Evolutionary conservation across 1,140 invertebrate species (phyloP).

Genomic region (Geopemphigus sp.): DNA sequence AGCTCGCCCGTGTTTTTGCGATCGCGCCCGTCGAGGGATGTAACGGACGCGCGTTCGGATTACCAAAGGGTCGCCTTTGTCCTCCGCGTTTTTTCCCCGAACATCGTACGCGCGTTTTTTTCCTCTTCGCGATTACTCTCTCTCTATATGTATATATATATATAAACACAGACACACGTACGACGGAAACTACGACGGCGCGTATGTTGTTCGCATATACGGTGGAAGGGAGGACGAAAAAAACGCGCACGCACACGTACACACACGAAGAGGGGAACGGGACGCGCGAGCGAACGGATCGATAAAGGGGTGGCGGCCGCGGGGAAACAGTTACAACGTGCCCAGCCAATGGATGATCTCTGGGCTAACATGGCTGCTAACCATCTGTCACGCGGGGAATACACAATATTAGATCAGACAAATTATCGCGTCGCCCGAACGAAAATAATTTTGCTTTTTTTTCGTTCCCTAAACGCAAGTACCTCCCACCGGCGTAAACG

Average conservation of each 20-base stretch:
- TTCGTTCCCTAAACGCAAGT: slow-evolving; percentile 18
- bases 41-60: slow-evolving; percentile 4
- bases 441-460: slow-evolving; percentile 30
- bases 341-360: slow-evolving; percentile 48
- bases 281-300: background rate
- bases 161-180: background rate
- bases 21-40: background rate
- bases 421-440: slow-evolving; percentile 36
- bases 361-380: slow-evolving; percentile 47
- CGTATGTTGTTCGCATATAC: background rate
- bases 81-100: background rate
- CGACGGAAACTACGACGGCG: too few relatives aligned
- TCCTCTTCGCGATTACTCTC: slow-evolving; percentile 1
- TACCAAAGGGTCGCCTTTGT: slow-evolving; percentile 30
- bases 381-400: slow-evolving; percentile 47
- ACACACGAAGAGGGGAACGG: slow-evolving; percentile 31
- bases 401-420: slow-evolving; percentile 25
- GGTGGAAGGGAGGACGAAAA: too few relatives aligned
- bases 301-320: slow-evolving; percentile 46
- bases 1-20: too few relatives aligned
- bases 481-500: slow-evolving; percentile 40
- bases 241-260: background rate
- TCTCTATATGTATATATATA: background rate
- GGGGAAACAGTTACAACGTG: slow-evolving; percentile 44
- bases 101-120: background rate